Conservation (phyloP, 2,888 invertebrate species). For the Salticus scenicus region DNA sequence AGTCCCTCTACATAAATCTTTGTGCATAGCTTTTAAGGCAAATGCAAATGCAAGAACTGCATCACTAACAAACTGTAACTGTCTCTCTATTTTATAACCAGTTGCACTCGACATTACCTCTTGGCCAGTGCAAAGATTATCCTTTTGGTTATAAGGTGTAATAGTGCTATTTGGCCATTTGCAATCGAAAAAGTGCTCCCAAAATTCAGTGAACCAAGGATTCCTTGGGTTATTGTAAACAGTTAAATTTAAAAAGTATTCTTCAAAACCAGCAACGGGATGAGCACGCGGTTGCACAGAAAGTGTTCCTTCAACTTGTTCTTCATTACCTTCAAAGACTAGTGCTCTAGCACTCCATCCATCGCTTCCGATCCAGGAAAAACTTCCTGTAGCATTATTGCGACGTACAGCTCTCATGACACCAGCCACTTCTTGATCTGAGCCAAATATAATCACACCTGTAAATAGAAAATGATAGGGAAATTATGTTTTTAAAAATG, state of each 20-base stretch:
- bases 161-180: constrained; percentile 82
- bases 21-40: constrained; percentile 88
- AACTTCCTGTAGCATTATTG: constrained; percentile 89
- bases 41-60: constrained; percentile 96
- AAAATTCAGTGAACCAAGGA: constrained; percentile 97
- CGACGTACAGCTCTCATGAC: constrained; percentile 94
- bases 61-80: constrained; percentile 96
- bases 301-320: constrained; percentile 92
- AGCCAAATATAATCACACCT: constrained; percentile 96
- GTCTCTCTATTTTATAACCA: constrained; percentile 89
- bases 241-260: constrained; percentile 88
- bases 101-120: constrained; percentile 85
- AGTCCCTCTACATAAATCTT: constrained; percentile 84
- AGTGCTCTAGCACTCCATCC: constrained; percentile 92
- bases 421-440: constrained; percentile 96
- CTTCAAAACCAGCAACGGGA: constrained; percentile 89
- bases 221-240: constrained; percentile 92
- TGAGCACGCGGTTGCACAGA: constrained; percentile 96
- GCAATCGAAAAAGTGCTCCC: constrained; percentile 95
- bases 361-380: constrained; percentile 97
- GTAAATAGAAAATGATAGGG: background rate
- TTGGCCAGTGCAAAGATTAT: constrained; percentile 85
- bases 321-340: constrained; percentile 90
- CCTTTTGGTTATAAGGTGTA: constrained; percentile 88
- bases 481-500: background rate